Evolutionary conservation across 2,888 invertebrate genomes (phyloP), one percentile per base, ranked within the genome.

Genomic region (Gastracanthus pulcherrimus): DNA sequence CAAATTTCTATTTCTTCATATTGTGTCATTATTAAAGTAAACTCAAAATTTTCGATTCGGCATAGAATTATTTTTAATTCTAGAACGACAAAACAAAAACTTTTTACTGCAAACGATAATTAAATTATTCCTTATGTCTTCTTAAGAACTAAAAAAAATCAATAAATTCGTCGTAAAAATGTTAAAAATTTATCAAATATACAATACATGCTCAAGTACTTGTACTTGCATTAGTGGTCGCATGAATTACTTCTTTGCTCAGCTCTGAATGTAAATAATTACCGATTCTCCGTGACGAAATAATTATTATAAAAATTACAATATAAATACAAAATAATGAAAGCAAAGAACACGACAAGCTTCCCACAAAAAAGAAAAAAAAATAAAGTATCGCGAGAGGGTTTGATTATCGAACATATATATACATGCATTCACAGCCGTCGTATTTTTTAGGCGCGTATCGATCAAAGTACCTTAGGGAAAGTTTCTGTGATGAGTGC

Each of bases 401-500:
- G n/a, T n/a, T n/a, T n/a, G n/a, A n/a, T n/a, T n/a, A n/a, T n/a
- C n/a, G n/a, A 9, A 36, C 48, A 62, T 26, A 13, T 16, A 45
- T 13, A 5, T 16, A 69, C 34, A 64, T 55, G 29, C 29, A 45
- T 13, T 16, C 41, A 36, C 19, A 66, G 36, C 34, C 45, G 26
- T 36, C 34, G 26, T 26, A 64, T 64, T 48, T 66, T 45, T 75
- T 75, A 64, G 48, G 23, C 38, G 26, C 29, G 26, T 45, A 45
- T 45, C 41, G 23, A 58, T 67, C 41, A 34, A 70, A 78, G 38
- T 71, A 60, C 58, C 36, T 71, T 77, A 58, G 41, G 48, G 31
- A 41, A 66, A 66, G 26, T 67, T 79, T 80, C 64, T 79, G 67
- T 81, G 62, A 82, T 76, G 70, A 69, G 70, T 80, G 76, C 60